These are phyloP conservation scores for Ceratitis capitata DNA, from an alignment of 1,140 invertebrate species.

Conservation along the genomic window DNA sequence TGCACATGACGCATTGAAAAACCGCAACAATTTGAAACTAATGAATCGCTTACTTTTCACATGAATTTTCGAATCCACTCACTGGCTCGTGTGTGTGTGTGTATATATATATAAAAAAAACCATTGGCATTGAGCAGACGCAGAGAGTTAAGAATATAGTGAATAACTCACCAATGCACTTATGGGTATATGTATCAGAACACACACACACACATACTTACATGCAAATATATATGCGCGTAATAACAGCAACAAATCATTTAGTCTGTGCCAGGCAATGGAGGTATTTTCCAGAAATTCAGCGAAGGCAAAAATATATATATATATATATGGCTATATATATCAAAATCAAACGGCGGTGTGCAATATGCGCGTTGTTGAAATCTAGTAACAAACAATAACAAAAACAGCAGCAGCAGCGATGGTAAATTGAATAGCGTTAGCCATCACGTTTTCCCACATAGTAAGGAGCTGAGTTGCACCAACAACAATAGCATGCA, in stretches of 20 bases:
- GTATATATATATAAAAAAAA: no score
- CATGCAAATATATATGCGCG: not conserved
- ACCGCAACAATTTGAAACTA: constrained; percentile 37
- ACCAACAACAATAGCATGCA: not conserved
- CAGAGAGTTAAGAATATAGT: not conserved
- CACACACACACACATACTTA: not conserved
- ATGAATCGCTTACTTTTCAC: constrained; percentile 36
- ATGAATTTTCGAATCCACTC: constrained; percentile 24
- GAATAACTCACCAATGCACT: not conserved
- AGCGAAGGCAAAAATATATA: not conserved
- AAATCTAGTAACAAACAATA: not conserved
- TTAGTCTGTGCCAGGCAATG: not conserved
- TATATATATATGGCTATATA: no score
- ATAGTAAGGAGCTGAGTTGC: not conserved
- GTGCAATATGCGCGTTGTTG: not conserved
- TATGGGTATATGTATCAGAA: not conserved
- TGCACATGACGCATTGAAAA: constrained; percentile 14
- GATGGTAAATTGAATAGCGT: no score
- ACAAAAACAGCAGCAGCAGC: not conserved
- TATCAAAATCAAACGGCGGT: not conserved
- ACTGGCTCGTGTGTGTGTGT: not conserved
- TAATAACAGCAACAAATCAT: constrained; percentile 10
- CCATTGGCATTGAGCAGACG: no score
- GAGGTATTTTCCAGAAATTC: constrained; percentile 15
- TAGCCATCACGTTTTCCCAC: constrained; percentile 4